A percentile compares a stretch with the other conserved stretches of the same genome.
These are phyloP conservation scores for Drosophila merina DNA, from an alignment of 2,888 invertebrate genomes.

Conservation along the genomic window DNA sequence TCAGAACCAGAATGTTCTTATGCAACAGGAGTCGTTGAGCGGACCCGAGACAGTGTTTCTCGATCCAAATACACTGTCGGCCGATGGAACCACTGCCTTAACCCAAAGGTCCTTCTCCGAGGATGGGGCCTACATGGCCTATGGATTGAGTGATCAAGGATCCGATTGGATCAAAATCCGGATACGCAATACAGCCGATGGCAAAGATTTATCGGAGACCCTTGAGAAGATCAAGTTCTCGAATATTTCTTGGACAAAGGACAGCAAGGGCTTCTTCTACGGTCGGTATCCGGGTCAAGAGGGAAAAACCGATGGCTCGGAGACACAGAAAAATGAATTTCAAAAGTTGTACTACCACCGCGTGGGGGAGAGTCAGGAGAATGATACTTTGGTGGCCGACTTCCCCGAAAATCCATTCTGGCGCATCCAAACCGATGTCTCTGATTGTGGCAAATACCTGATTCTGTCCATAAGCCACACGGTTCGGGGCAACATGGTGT, in stretches of 20 bases:
- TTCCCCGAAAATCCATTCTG: constrained; percentile 95
- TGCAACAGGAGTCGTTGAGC: constrained; percentile 92
- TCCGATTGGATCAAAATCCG: constrained; percentile 98
- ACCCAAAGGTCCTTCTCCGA: constrained; percentile 92
- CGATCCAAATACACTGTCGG: constrained; percentile 95
- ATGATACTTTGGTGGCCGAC: constrained; percentile 94
- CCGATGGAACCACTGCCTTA: constrained; percentile 95
- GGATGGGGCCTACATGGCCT: constrained; percentile 95
- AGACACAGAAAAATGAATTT: constrained; percentile 92
- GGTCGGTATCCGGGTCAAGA: constrained; percentile 92
- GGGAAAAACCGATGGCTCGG: constrained; percentile 95
- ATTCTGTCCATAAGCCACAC: constrained; percentile 91
- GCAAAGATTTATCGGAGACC: constrained; percentile 93
- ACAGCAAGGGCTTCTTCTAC: constrained; percentile 97
- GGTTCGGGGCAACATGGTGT: constrained; percentile 95
- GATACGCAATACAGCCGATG: constrained; percentile 89
- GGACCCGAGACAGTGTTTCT: constrained; percentile 93
- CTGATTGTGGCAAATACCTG: constrained; percentile 96
- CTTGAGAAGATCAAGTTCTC: constrained; percentile 96
- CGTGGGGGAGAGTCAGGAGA: constrained; percentile 92
- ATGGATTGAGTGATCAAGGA: constrained; percentile 95
- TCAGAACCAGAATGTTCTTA: constrained; percentile 98
- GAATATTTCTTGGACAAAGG: constrained; percentile 96
- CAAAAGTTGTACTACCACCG: constrained; percentile 97
- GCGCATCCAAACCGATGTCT: constrained; percentile 94